phyloP scores from a whole-genome alignment of 2,113 vertebrate genomes.

The Mesembrinibis cayennensis region DNA sequence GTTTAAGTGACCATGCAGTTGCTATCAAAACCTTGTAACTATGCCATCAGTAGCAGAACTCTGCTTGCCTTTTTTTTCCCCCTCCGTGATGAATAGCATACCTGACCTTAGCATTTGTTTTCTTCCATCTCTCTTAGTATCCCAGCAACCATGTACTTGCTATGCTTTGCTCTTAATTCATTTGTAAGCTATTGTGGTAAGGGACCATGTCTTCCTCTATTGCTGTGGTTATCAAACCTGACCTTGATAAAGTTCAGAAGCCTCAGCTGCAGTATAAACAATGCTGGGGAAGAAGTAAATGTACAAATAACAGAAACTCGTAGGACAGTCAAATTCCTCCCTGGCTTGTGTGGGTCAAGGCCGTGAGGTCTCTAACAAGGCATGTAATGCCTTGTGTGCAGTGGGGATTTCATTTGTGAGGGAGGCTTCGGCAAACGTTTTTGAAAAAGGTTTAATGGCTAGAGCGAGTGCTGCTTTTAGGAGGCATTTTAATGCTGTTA shows the following conservation, averaged over 20 bases:
- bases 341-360: neutral
- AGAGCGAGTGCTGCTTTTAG: neutral
- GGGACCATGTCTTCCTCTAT: neutral
- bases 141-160: conserved; percentile 2
- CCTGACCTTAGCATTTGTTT: conserved; percentile 13
- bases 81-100: neutral
- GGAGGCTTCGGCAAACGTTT: neutral
- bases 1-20: neutral
- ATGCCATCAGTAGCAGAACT: neutral
- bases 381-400: neutral
- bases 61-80: neutral
- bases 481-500: neutral
- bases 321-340: neutral
- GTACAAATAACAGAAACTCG: neutral
- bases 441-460: neutral
- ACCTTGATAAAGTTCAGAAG: conserved; percentile 12
- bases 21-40: neutral
- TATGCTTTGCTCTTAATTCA: neutral
- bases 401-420: neutral
- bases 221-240: neutral
- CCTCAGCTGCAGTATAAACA: neutral
- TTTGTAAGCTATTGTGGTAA: neutral
- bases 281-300: neutral
- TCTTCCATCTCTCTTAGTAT: neutral
- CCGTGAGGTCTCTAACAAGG: neutral